These are phyloP conservation scores for Zootoca vivipara DNA, from an alignment of 2,113 vertebrate species.

Conservation along the genomic window DNA sequence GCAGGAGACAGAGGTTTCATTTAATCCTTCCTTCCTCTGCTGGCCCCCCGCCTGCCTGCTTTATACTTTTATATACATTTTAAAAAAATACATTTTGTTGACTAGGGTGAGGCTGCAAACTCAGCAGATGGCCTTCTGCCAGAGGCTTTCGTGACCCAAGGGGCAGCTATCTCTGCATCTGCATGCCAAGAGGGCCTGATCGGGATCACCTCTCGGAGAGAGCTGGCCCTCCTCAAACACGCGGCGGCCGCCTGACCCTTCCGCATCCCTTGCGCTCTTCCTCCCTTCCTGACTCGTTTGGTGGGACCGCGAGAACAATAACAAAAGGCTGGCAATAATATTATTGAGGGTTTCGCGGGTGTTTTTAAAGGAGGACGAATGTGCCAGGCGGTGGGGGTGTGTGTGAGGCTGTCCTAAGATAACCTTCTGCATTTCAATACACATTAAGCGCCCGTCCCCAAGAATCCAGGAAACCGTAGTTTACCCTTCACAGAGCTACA, in stretches of 20 bases:
- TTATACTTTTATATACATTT: constrained; percentile 52
- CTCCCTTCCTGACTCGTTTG: not conserved
- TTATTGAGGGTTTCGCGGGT: not conserved
- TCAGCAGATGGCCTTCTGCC: constrained; percentile 80
- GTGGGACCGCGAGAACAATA: not conserved
- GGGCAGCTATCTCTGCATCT: constrained; percentile 73
- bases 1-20: constrained; percentile 71
- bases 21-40: constrained; percentile 13
- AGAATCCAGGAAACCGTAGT: too few relatives aligned
- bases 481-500: too few relatives aligned
- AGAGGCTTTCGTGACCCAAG: constrained; percentile 77
- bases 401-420: not conserved
- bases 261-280: not conserved
- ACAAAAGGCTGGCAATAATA: not conserved
- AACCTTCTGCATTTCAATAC: not conserved
- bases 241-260: constrained; percentile 47
- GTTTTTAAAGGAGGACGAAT: not conserved
- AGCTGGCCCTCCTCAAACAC: constrained; percentile 49
- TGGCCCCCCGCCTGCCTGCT: constrained; percentile 29
- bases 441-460: too few relatives aligned
- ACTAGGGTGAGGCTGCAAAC: constrained; percentile 77
- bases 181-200: constrained; percentile 73
- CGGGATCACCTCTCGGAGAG: constrained; percentile 75
- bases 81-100: constrained; percentile 77
- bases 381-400: not conserved